Percentiles rank a stretch among this genome's conserved stretches.
phyloP scores from a whole-genome alignment of 2,888 invertebrate genomes.

The Agrotis puta region DNA sequence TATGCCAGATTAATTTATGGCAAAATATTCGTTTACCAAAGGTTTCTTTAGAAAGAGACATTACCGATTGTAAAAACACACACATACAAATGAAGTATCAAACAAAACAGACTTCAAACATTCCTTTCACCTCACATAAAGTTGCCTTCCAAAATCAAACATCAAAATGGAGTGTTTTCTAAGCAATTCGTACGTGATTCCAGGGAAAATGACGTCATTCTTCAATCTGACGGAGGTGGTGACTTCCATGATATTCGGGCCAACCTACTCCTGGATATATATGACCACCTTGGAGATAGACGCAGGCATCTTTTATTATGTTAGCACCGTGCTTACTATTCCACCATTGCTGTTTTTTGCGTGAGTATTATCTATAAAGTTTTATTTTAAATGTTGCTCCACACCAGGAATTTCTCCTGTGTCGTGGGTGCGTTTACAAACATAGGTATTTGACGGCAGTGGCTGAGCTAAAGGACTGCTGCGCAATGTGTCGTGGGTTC shows the following conservation, averaged over 20 bases:
- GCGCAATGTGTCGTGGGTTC: too few relatives aligned
- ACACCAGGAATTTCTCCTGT: too few relatives aligned
- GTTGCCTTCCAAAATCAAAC: slow-evolving; percentile 26
- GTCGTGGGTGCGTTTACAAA: too few relatives aligned
- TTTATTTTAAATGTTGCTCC: too few relatives aligned
- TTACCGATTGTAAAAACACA: background rate
- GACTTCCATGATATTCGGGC: slow-evolving; percentile 93
- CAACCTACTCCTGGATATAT: slow-evolving; percentile 93
- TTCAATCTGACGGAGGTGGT: slow-evolving; percentile 94
- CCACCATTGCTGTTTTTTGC: slow-evolving; percentile 92
- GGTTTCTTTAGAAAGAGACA: background rate
- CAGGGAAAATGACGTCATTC: slow-evolving; percentile 93
- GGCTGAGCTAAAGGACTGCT: too few relatives aligned
- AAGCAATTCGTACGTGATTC: slow-evolving; percentile 53
- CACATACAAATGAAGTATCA: slow-evolving; percentile 1
- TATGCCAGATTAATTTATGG: too few relatives aligned
- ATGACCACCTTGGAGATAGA: slow-evolving; percentile 92
- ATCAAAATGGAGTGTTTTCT: slow-evolving; percentile 44
- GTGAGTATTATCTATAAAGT: slow-evolving; percentile 75
- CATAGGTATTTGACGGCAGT: too few relatives aligned
- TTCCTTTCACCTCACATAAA: slow-evolving; percentile 34
- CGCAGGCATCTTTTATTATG: slow-evolving; percentile 92
- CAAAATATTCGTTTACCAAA: too few relatives aligned
- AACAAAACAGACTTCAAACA: background rate
- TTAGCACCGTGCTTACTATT: slow-evolving; percentile 92